Base-by-base conservation (phyloP, 2,797 vertebrate species). In the Ceyx erithaca region DNA sequence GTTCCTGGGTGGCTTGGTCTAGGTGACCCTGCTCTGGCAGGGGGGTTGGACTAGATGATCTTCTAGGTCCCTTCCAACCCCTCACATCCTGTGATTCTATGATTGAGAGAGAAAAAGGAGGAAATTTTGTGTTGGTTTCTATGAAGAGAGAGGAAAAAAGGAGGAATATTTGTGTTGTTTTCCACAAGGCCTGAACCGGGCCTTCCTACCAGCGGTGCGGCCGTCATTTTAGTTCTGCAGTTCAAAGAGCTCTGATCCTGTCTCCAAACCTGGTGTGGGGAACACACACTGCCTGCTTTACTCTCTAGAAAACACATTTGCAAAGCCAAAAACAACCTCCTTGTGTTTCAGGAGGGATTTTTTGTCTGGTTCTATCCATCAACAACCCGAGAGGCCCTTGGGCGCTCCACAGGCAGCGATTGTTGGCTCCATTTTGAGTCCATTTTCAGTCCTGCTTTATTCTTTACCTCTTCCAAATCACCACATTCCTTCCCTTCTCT, bases 341-440 rank as follows among this genome's bases (percentile, higher is more conserved):
- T 26, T 37, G 48, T 28, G 48, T 85, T 87, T 94, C 80, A 86
- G 16, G 35, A 61, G 80, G 72, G 67, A 55, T 72, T 92, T 90
- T 94, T 93, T 89, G 76, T 94, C 93, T 89, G 78, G 57, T 83
- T 90, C 61, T 66, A 68, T 85, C 73, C 81, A 92, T 81, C 89
- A 89, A 76, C 76, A 59, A 70, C 40, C 64, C 23, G 71, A 80
- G 33, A 6, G 83, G 79, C 46, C 67, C 79, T 88, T 78, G 70
- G 55, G 25, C 55, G 46, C 14, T 85, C 43, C 55, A 22, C 30
- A 28, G 67, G 84, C 75, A 57, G 63, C 79, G 76, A 57, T 41
- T 75, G 37, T 92, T 93, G 63, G 14, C 12, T 22, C 57, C 62
- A 55, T 41, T 22, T 61, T 54, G 54, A 79, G 35, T 35, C 35